Percentiles rank a stretch among this genome's conserved stretches.
Conservation (phyloP, 2,888 invertebrate species). For the Caenorhabditis panamensis region DNA sequence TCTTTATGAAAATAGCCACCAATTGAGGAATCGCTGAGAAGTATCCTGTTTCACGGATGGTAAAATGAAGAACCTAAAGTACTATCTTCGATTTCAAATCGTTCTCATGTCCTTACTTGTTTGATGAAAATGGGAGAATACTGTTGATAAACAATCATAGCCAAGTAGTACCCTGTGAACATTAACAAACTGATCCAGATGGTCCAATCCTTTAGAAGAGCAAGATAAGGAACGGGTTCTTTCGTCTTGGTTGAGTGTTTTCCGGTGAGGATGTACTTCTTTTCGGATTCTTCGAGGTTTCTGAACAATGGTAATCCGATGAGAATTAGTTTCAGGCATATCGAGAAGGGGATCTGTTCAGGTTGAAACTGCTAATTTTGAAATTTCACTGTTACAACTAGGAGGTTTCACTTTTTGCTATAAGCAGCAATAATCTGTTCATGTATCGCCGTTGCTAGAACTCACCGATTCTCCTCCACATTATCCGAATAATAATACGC, state of each 20-base stretch:
- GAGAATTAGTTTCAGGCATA: too few species aligned
- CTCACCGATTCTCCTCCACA: conserved; percentile 56
- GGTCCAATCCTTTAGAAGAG: conserved; percentile 52
- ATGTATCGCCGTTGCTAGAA: too few species aligned
- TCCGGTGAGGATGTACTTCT: conserved; percentile 57
- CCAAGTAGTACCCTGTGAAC: conserved; percentile 67
- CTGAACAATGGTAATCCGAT: not conserved
- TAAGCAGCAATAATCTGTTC: too few species aligned
- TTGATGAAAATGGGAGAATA: conserved; percentile 69
- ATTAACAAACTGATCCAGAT: conserved; percentile 68
- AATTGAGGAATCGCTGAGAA: conserved; percentile 68
- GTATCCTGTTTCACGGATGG: conserved; percentile 67
- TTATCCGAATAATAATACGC: conserved; percentile 64
- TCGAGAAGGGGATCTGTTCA: too few species aligned
- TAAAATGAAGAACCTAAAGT: conserved; percentile 59
- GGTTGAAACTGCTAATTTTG: too few species aligned
- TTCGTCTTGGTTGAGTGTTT: conserved; percentile 45
- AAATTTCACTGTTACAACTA: too few species aligned
- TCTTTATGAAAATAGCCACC: conserved; percentile 64
- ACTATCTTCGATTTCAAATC: not conserved
- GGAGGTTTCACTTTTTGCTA: too few species aligned
- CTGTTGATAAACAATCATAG: conserved; percentile 70
- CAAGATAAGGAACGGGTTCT: conserved; percentile 48
- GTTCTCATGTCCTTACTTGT: conserved; percentile 48
- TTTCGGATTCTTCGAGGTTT: conserved; percentile 58